These are phyloP conservation scores for Diloba caeruleocephala DNA, from an alignment of 2,888 invertebrate species.

Conservation along the genomic window DNA sequence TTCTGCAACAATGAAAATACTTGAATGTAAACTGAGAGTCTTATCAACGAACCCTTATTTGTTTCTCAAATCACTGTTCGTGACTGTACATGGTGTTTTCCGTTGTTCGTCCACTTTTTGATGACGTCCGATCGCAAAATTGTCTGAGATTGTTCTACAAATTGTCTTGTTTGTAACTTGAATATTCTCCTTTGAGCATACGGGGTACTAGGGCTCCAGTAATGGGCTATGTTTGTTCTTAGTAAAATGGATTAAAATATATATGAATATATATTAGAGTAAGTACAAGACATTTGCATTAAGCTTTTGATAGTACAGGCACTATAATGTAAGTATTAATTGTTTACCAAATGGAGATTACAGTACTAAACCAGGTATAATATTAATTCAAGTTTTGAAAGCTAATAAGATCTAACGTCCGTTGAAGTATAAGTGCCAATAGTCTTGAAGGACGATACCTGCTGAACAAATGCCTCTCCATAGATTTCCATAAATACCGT, in stretches of 20 bases:
- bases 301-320: background rate
- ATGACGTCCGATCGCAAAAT: constrained; percentile 46
- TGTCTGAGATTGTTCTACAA: constrained; percentile 45
- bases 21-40: constrained; percentile 77
- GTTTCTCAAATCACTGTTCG: constrained; percentile 77
- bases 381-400: no score
- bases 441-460: no score
- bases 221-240: constrained; percentile 38
- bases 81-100: constrained; percentile 69
- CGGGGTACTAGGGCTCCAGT: constrained; percentile 21
- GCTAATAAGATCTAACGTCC: background rate
- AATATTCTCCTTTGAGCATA: constrained; percentile 48
- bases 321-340: constrained; percentile 1
- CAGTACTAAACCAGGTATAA: background rate
- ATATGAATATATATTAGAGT: constrained; percentile 27
- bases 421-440: no score
- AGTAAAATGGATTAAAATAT: constrained; percentile 16
- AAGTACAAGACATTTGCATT: constrained; percentile 16
- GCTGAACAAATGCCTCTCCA: no score
- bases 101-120: constrained; percentile 51
- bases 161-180: constrained; percentile 48
- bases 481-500: no score
- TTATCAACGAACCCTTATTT: constrained; percentile 81
- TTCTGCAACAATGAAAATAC: constrained; percentile 79
- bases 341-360: background rate